These are phyloP conservation scores for Ennomos fuscantarius DNA, from an alignment of 2,888 invertebrate genomes.

Conservation along the genomic window DNA sequence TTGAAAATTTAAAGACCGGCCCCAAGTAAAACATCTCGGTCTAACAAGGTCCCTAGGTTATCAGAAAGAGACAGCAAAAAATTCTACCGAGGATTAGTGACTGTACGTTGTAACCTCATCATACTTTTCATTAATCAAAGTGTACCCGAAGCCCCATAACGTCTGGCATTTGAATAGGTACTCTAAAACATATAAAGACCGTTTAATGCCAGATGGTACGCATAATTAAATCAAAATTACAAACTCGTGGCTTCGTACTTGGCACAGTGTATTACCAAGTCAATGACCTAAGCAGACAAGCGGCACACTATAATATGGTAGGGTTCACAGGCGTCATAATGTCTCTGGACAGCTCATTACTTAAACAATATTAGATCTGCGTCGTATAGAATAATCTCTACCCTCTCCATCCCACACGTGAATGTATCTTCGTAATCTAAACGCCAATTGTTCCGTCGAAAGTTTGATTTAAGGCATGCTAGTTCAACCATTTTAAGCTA, in stretches of 20 bases:
- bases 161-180: slow-evolving; percentile 16
- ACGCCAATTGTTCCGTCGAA: too few relatives aligned
- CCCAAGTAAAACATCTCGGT: too few relatives aligned
- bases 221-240: slow-evolving; percentile 32
- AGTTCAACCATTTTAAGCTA: too few relatives aligned
- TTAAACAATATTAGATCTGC: slow-evolving; percentile 3
- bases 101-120: neutral
- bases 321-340: slow-evolving; percentile 41
- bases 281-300: slow-evolving; percentile 29
- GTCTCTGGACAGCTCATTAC: slow-evolving; percentile 27
- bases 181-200: slow-evolving; percentile 25
- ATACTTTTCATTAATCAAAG: slow-evolving; percentile 50
- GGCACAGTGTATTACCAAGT: slow-evolving; percentile 27
- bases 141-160: slow-evolving; percentile 5
- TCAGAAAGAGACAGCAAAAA: neutral
- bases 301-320: slow-evolving; percentile 29
- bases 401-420: too few relatives aligned
- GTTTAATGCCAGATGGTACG: slow-evolving; percentile 33
- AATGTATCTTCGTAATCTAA: too few relatives aligned
- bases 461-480: too few relatives aligned
- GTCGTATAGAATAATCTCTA: neutral
- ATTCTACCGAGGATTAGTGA: neutral
- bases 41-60: slow-evolving; percentile 10
- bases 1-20: too few relatives aligned
- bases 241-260: slow-evolving; percentile 19